Base-by-base conservation (phyloP, 2,888 invertebrate genomes). In the Gastrophysa polygoni region DNA sequence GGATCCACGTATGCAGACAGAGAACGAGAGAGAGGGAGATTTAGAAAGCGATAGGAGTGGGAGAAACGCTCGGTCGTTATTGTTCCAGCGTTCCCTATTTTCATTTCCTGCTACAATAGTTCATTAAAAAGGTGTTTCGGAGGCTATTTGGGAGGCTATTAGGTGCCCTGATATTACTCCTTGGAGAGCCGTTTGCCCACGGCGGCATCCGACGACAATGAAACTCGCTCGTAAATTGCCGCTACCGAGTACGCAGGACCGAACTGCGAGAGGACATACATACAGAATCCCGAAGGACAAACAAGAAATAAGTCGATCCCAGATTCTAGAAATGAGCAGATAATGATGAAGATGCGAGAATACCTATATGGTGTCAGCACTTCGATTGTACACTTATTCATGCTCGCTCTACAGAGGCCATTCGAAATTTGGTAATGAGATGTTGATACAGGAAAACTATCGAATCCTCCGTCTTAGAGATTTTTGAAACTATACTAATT, bases 91-190 rank as follows among this genome's bases (percentile, higher is more conserved):
- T 74, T 77, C 80, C 81, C 81, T 78, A 80, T 81, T 81, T 82
- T 82, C 82, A 82, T 82, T 82, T 82, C 82, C 82, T 80, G 79
- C 79, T 80, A 80, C 82, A 79, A 82, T 82, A 87, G 88, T 87
- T 88, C 88, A 88, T 88, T 88, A 88, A 88, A 88, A 87, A 88
- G 87, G 87, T 88, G 87, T 88, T 88, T 87, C 86, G 83, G 83
- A 85, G 85, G 86, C 87, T 86, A 87, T 87, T 87, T 86, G 85
- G 85, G 84, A 84, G 84, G 86, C 86, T 86, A 87, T 87, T 87
- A 86, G 87, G 85, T 84, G 84, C 84, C 79, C 81, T 74, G 81
- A 81, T 82, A 82, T 82, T 82, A 81, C 81, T 82, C 82, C 82
- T 81, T 78, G 75, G 82, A 82, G 82, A 79, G 82, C 80, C 81